Evolutionary conservation across 2,113 vertebrate species (phyloP), one percentile per base, ranked within the genome.

Genomic region (Eudorcas thomsonii): DNA sequence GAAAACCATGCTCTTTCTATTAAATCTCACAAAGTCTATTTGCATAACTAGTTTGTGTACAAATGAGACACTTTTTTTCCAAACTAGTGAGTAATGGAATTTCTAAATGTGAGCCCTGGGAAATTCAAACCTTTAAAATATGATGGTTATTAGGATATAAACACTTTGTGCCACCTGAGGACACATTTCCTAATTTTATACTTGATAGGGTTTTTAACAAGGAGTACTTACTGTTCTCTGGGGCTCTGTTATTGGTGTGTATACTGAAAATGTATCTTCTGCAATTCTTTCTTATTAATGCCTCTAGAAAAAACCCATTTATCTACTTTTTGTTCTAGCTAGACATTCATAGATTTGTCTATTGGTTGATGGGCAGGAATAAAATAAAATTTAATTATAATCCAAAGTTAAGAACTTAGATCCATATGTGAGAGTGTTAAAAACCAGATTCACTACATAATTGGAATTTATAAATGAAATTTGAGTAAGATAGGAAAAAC

Each of bases 51-150:
- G 55, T 84, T 92, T 33, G 55, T 55, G 14, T 62, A 82, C 33
- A 59, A 19, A 52, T 28, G 95, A 77, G 39, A 80, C 28, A 90
- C 5, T 64, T 39, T 82, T 45, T 48, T 77, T n/a, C 6, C 85
- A 80, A 87, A 90, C 78, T 59, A 96, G 80, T 81, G 82, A 98
- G 87, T 88, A 92, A 36, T 94, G 26, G 81, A 90, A 92, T 88
- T 84, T 84, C 33, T 88, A 78, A 87, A 96, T 50, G 71, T 19
- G 57, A 96, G 14, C 21, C 55, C 26, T n/a, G 36, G 60, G 89
- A 88, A 54, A 57, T 2, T 36, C 33, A 86, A 77, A 30, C 0
- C 80, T 71, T 55, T 90, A 90, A 83, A 88, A 80, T 33, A 59
- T 26, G 19, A 74, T 84, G 30, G 36, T 86, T 82, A 67, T 86